These are phyloP conservation scores for Pangasius larnaudii DNA, from an alignment of 2,797 vertebrate genomes.

Conservation along the genomic window DNA sequence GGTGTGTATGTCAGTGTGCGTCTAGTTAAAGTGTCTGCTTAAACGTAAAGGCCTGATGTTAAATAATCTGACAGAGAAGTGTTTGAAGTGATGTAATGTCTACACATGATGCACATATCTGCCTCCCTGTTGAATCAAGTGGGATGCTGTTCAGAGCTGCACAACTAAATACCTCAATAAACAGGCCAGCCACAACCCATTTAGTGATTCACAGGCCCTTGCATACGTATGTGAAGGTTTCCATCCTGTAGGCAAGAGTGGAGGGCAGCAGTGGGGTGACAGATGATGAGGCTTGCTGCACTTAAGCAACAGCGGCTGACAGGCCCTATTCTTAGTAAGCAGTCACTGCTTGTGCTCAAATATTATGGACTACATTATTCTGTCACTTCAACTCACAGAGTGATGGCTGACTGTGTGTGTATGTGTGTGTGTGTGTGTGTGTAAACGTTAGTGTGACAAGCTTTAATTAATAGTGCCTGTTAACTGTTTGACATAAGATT, in stretches of 20 bases:
- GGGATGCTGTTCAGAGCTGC: slow-evolving; percentile 5
- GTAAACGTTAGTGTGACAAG: background rate
- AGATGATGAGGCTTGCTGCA: slow-evolving; percentile 41
- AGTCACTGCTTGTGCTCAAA: slow-evolving; percentile 31
- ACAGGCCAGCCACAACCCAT: background rate
- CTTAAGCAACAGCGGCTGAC: slow-evolving; percentile 37
- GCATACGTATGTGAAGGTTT: background rate
- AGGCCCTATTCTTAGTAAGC: slow-evolving; percentile 51
- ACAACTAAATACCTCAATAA: background rate
- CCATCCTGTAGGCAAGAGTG: slow-evolving; percentile 13
- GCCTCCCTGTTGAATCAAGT: slow-evolving; percentile 5
- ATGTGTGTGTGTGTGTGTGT: slow-evolving; percentile 4
- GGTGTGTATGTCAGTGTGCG: background rate
- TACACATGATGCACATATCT: background rate
- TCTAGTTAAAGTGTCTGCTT: slow-evolving; percentile 3
- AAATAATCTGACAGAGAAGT: background rate
- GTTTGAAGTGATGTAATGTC: slow-evolving; percentile 5
- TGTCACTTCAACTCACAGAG: slow-evolving; percentile 38
- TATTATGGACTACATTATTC: slow-evolving; percentile 47
- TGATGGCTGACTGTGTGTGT: slow-evolving; percentile 31
- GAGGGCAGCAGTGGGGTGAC: slow-evolving; percentile 34
- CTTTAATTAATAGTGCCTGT: slow-evolving; percentile 44
- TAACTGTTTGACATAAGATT: slow-evolving; percentile 43
- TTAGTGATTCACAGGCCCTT: background rate
- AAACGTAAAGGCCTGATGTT: background rate